Conservation (phyloP, 2,797 vertebrate species). For the Coendou prehensilis region DNA sequence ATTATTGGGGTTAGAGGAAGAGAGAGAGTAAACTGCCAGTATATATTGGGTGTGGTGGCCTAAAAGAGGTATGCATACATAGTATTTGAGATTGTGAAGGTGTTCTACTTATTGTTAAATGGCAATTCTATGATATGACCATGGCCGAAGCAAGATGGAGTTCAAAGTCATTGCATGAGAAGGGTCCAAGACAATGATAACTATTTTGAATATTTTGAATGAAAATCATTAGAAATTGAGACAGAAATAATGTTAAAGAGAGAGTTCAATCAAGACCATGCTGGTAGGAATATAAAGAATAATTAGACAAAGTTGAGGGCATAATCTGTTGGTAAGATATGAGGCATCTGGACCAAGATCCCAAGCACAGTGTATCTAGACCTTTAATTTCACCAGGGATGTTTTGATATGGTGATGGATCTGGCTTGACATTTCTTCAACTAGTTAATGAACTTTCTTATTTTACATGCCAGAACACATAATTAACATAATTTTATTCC, state of each 20-base stretch:
- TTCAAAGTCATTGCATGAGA: background rate
- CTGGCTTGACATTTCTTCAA: background rate
- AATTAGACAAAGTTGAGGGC: background rate
- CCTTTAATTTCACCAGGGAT: background rate
- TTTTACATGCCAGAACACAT: background rate
- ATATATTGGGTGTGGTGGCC: background rate
- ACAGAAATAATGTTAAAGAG: background rate
- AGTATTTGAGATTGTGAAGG: background rate
- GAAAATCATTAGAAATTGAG: background rate
- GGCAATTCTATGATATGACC: background rate
- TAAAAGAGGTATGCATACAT: background rate
- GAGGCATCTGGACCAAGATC: background rate
- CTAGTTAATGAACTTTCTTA: background rate
- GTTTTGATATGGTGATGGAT: background rate
- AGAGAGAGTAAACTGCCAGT: background rate
- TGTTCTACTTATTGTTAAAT: background rate
- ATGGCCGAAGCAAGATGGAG: background rate
- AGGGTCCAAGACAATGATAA: background rate
- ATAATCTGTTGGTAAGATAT: background rate
- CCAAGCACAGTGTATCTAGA: background rate
- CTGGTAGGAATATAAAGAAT: background rate
- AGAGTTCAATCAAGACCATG: background rate
- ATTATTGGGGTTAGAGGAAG: background rate
- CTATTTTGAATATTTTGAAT: background rate
- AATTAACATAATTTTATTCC: background rate